Evolutionary conservation across 2,888 invertebrate species (phyloP), one percentile per base, ranked within the genome.

Genomic region (Heterodera filipjevi): DNA sequence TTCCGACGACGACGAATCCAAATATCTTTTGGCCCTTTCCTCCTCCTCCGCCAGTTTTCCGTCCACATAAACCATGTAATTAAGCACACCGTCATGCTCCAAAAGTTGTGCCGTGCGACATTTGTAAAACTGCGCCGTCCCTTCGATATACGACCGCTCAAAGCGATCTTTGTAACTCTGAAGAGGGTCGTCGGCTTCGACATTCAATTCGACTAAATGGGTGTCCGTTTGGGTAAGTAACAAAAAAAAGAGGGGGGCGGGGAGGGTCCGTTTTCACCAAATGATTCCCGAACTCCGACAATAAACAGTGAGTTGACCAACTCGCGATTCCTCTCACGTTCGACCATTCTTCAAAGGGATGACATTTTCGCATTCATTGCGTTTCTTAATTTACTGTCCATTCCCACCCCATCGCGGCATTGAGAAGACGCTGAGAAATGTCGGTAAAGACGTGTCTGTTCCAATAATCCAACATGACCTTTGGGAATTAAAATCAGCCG

Each of bases 401-500:
- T 1, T 27, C n/a, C 35, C 30, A 75, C 90, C 95, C 95, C 96
- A 99, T 97, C 3, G 98, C 98, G 85, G 96, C 96, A 89, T 94
- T 94, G 90, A 96, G 95, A 44, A 91, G 88, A 83, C 95, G 92
- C 89, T 95, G 93, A 90, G 96, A 96, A 84, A 99, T 96, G 90
- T 95, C 94, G 90, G 93, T 93, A 90, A 99, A 99, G 89, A 99
- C 98, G 90, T 94, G 95, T 89, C 94, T 94, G 91, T 98, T 97
- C 99, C 99, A 99, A 80, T 95, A 95, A 90, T 97, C 96, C 82
- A 99, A 92, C 99, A 99, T 99, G 81, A 97, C 91, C 92, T 97
- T 78, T 87, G 49, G 84, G 85, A 19, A 27, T 1, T 14, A 5
- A 12, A 30, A 68, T 30, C 30, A n/a, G 3, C 27, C 77, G 33